These are phyloP conservation scores for Taurulus bubalis DNA, from an alignment of 2,113 vertebrate genomes.

Conservation along the genomic window DNA sequence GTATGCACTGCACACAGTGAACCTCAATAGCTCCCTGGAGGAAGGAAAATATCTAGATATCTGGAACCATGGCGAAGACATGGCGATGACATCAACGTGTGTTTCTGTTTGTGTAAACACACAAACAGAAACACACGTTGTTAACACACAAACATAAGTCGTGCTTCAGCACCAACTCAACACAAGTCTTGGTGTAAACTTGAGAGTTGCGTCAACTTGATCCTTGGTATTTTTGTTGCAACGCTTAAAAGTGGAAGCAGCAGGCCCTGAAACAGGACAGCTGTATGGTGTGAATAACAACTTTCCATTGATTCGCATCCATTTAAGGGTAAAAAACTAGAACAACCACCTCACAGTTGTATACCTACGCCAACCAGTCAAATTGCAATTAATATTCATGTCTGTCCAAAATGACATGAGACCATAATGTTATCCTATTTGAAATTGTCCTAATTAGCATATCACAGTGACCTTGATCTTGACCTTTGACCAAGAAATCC, in stretches of 20 bases:
- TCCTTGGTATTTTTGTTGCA: conserved; percentile 1
- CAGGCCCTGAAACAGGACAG: background rate
- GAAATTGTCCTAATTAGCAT: background rate
- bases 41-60: conserved; percentile 60
- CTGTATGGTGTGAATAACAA: background rate
- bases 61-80: conserved; percentile 57
- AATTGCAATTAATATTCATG: background rate
- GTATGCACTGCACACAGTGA: conserved; percentile 35
- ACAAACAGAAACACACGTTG: conserved; percentile 21
- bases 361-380: background rate
- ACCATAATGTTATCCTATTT: background rate
- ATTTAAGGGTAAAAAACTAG: background rate
- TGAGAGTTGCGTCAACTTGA: background rate
- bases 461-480: background rate
- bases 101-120: conserved; percentile 53
- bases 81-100: conserved; percentile 47
- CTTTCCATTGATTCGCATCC: background rate
- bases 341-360: background rate
- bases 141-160: conserved; percentile 39
- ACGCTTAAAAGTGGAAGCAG: background rate
- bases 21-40: conserved; percentile 49
- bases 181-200: background rate
- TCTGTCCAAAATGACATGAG: background rate
- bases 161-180: conserved; percentile 4
- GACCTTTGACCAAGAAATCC: background rate